Evolutionary conservation across 2,113 vertebrate genomes (phyloP), one percentile per base, ranked within the genome.

Genomic region (Candoia aspera): DNA sequence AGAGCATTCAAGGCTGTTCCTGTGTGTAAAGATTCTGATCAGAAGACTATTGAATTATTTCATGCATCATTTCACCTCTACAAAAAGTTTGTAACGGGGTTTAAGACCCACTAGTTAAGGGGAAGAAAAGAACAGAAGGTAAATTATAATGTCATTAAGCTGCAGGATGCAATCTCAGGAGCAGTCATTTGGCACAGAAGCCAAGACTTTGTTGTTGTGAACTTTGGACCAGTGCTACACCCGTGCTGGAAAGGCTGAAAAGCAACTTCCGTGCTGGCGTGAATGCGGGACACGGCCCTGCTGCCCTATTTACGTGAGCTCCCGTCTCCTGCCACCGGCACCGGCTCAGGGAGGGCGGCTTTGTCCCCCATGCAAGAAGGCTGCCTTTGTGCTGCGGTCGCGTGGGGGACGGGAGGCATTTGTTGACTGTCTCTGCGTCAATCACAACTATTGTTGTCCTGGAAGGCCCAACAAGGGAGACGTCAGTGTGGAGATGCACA

Each of bases 351-450:
- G 79, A 92, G 64, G 8, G 91, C 21, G 46, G 79, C 33, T 64
- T 92, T 89, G 87, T 89, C 53, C 46, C 73, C 33, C 23, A 13
- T 64, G 79, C 10, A 55, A 92, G 87, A 92, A 92, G 84, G 79
- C n/a, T 13, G 58, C 79, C 79, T 89, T 92, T 92, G 91, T 85
- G n/a, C 49, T 85, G n/a, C 49, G 64, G 87, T 85, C 79, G 15
- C 46, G 49, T 57, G 79, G 79, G 58, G 54, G 79, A 89, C n/a
- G 46, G 46, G 55, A 89, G 33, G 91, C 91, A 85, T 92, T 89
- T 92, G 91, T 92, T 92, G 84, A 84, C 87, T 92, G 79, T 85
- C 58, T 89, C 42, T 10, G 23, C 55, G 85, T 92, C 91, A 89
- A 92, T 92, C 87, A 54, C 6, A 5, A 23, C 79, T 85, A 89